These are phyloP conservation scores for Butastur rufipennis DNA, from an alignment of 2,113 vertebrate species.

Conservation along the genomic window DNA sequence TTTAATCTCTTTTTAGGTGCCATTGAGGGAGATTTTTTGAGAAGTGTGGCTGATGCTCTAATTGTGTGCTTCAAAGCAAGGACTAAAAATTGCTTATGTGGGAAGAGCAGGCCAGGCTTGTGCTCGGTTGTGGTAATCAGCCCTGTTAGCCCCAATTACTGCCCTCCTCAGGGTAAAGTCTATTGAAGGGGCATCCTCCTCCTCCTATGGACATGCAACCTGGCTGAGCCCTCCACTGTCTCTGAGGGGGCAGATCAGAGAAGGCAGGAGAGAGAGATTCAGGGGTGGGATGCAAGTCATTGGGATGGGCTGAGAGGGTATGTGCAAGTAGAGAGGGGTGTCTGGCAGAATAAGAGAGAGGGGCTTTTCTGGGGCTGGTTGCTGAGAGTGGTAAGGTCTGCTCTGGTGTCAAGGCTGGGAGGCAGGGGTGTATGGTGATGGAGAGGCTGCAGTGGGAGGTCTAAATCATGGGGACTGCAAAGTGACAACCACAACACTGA, in stretches of 20 bases:
- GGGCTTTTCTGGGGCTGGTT: not conserved
- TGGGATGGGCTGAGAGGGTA: not conserved
- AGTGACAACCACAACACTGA: not conserved
- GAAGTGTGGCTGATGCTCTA: not conserved
- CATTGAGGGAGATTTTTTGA: not conserved
- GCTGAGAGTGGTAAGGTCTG: not conserved
- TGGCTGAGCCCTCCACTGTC: not conserved
- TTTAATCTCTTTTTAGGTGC: not conserved
- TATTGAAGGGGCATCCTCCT: not conserved
- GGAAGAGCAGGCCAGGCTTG: not conserved
- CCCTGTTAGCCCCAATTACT: not conserved
- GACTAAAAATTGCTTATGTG: not conserved
- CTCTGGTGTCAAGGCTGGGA: not conserved
- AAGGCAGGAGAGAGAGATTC: rapidly evolving
- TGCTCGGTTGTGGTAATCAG: not conserved
- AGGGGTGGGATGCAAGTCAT: not conserved
- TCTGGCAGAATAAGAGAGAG: not conserved
- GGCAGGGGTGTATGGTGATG: not conserved
- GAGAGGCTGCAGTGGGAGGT: not conserved
- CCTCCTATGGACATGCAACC: not conserved
- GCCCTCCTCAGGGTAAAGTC: not conserved
- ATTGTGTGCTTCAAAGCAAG: not conserved
- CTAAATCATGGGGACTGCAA: not conserved
- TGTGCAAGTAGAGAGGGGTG: not conserved
- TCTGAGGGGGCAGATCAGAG: not conserved